phyloP scores from a whole-genome alignment of 2,113 vertebrate species.

The Irena cyanogastra region DNA sequence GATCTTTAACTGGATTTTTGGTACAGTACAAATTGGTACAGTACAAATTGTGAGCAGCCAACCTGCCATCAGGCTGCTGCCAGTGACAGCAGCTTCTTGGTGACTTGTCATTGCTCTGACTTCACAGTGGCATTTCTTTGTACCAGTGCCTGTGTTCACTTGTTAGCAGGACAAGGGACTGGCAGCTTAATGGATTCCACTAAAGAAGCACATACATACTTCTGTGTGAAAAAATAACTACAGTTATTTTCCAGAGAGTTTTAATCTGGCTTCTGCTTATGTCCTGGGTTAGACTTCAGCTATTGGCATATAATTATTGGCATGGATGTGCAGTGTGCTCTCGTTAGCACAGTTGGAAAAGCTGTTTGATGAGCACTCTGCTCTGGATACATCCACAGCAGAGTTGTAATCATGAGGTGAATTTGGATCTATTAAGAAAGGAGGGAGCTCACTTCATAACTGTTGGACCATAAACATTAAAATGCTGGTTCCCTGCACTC shows the following conservation, averaged over 20 bases:
- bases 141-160: neutral
- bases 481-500: neutral
- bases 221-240: neutral
- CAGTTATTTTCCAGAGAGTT: neutral
- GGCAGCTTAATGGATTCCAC: neutral
- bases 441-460: neutral
- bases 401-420: fast-evolving
- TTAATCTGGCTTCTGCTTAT: neutral
- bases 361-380: neutral
- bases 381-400: neutral
- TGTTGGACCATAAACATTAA: neutral
- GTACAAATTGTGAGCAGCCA: neutral
- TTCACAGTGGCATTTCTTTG: neutral
- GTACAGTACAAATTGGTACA: neutral
- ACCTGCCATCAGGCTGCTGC: neutral
- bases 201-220: neutral
- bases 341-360: neutral
- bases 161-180: neutral
- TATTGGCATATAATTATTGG: neutral
- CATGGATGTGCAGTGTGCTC: neutral
- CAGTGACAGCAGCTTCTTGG: neutral
- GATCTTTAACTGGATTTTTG: neutral
- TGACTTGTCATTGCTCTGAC: neutral
- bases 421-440: neutral
- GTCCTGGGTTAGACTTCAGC: neutral